Evolutionary conservation across 1,140 invertebrate genomes (phyloP), one percentile per base, ranked within the genome.

Genomic region (Zeugodacus cucurbitae): DNA sequence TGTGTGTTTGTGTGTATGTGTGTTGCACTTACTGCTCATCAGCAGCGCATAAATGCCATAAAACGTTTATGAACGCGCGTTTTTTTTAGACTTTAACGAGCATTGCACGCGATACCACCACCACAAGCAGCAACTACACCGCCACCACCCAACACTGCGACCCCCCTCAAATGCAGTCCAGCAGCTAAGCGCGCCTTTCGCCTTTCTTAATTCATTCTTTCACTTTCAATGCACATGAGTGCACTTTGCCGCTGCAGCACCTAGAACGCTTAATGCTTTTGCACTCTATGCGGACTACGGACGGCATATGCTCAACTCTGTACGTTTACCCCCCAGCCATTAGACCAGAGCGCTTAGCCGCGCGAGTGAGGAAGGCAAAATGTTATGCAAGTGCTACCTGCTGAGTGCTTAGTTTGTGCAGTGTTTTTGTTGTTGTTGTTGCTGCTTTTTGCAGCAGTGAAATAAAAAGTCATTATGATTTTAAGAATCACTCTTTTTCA

Each of bases 191-290:
- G 34, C 20, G 22, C 34, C 70, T 22, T 20, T 7, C 34, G 70
- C 37, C n/a, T 48, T 82, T 82, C 74, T 48, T 82, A 82, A 82
- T 82, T 82, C 74, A 91, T 89, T 91, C 89, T 88, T 91, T 91
- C 90, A 90, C 91, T 91, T 91, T 92, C 90, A 92, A 87, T 92
- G 91, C 91, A 92, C 91, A 92, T 90, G 91, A 92, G 89, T 89
- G 91, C 88, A 90, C 91, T 78, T 89, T 86, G 74, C 78, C 87
- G 62, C 59, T 86, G 88, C 89, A 82, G n/a, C 74, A 44, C 74
- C 74, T 82, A 82, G 41, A n/a, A 48, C 41, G 48, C 14, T 74
- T 70, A 74, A 74, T 41, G 70, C 37, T 22, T 74, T 41, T 17
- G 32, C 26, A 22, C 34, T 41, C 41, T 32, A n/a, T n/a, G 20